These are phyloP conservation scores for Chaunax sp. DNA, from an alignment of 2,797 vertebrate species.

Conservation along the genomic window DNA sequence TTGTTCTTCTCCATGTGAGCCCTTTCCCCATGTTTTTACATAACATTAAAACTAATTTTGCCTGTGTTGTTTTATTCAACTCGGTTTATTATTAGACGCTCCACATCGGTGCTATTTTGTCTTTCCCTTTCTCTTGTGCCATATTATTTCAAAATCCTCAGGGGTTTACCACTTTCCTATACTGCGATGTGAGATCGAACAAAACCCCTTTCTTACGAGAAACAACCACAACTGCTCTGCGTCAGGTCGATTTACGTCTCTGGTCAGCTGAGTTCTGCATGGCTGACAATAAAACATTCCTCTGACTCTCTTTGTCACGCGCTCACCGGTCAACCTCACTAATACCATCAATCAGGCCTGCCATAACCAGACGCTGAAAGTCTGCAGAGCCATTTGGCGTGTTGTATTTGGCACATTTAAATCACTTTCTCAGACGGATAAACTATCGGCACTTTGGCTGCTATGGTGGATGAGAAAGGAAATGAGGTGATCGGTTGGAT, in stretches of 20 bases:
- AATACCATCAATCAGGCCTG: slow-evolving; percentile 52
- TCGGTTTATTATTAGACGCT: slow-evolving; percentile 31
- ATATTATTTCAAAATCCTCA: slow-evolving; percentile 30
- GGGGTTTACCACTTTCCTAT: slow-evolving; percentile 43
- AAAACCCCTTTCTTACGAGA: slow-evolving; percentile 52
- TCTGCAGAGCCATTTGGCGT: slow-evolving; percentile 63
- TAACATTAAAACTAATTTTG: slow-evolving; percentile 37
- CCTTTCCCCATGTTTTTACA: slow-evolving; percentile 27
- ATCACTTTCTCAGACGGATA: slow-evolving; percentile 66
- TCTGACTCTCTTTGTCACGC: slow-evolving; percentile 51
- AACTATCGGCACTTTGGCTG: slow-evolving; percentile 62
- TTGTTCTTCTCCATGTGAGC: slow-evolving; percentile 19
- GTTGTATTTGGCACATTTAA: slow-evolving; percentile 68
- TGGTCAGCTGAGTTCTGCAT: slow-evolving; percentile 45
- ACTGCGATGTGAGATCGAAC: slow-evolving; percentile 26
- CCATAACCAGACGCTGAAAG: slow-evolving; percentile 58
- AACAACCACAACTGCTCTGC: slow-evolving; percentile 40
- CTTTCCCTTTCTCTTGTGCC: slow-evolving; percentile 9
- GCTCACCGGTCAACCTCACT: slow-evolving; percentile 40
- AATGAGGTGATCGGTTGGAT: slow-evolving; percentile 74
- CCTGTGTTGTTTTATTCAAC: slow-evolving; percentile 18
- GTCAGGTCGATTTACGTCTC: slow-evolving; percentile 59
- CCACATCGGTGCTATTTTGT: slow-evolving; percentile 21
- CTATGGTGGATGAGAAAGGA: slow-evolving; percentile 62
- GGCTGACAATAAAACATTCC: slow-evolving; percentile 41